Base-by-base conservation (phyloP, 2,888 invertebrate species). In the Ceriagrion tenellum region DNA sequence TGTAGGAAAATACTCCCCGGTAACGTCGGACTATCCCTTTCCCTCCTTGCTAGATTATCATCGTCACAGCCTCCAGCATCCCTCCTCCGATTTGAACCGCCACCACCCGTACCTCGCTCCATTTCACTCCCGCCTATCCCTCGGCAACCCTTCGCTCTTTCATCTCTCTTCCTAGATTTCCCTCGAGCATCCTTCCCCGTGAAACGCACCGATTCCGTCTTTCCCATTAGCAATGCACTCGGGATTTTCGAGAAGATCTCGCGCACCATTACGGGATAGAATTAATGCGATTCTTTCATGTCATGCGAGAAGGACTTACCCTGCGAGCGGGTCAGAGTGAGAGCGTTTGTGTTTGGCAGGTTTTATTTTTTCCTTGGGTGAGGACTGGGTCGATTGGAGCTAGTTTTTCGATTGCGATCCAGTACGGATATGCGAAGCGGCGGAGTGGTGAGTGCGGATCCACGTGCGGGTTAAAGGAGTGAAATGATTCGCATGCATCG, bases 131-230 rank as follows among this genome's bases (percentile, higher is more conserved):
- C 69, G n/a, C 69, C 69, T 10, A 13, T 55, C 30, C 93, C 89
- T 55, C 55, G 20, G n/a, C 55, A 47, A 1, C 47, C 55, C 23
- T 18, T 55, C 26, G 55, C 47, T 55, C 55, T n/a, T 55, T 89
- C 89, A 47, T 89, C 26, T 93, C 74, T 47, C 93, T 69, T 55
- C 69, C 93, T 93, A 93, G 93, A 93, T 93, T 93, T 93, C 93
- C 93, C 93, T 16, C 47, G 93, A 69, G 93, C 69, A 93, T 74
- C 69, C 69, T 91, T 93, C 40, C 93, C 93, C 91, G 26, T 35
- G 13, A 26, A 69, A 63, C 69, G 30, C 35, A 69, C 93, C 93
- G 93, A 93, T 74, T 69, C 69, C 69, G 40, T 40, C 93, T 93
- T 93, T 63, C 40, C 74, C 69, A n/a, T 74, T 74, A 74, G 30